A percentile compares a stretch with the other conserved stretches of the same genome.
Evolutionary conservation across 2,888 invertebrate genomes (phyloP).

Genomic region (Eulithis testata): DNA sequence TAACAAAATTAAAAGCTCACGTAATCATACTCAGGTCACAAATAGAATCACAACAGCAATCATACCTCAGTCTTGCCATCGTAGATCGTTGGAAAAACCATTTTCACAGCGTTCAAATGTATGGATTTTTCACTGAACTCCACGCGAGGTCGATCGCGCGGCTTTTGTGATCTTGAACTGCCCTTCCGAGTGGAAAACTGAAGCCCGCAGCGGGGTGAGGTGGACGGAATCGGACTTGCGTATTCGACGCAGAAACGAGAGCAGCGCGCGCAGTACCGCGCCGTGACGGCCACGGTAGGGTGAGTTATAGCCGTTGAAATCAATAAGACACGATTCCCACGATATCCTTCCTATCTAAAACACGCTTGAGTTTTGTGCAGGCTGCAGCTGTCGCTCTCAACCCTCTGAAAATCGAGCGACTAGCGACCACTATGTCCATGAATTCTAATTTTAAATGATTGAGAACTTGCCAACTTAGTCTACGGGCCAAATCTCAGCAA

Average conservation of each 20-base stretch:
- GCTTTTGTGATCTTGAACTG: slow-evolving; percentile 83
- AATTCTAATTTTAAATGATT: slow-evolving; percentile 69
- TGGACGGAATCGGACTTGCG: slow-evolving; percentile 73
- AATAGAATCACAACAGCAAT: slow-evolving; percentile 49
- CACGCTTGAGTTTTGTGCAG: slow-evolving; percentile 29
- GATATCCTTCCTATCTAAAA: slow-evolving; percentile 20
- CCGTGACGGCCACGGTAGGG: slow-evolving; percentile 57
- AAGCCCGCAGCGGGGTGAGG: slow-evolving; percentile 65
- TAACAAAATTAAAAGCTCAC: slow-evolving; percentile 52
- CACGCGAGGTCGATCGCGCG: slow-evolving; percentile 63
- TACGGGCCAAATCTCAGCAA: slow-evolving; percentile 35
- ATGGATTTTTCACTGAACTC: slow-evolving; percentile 60
- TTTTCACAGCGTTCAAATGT: slow-evolving; percentile 57
- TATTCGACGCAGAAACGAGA: slow-evolving; percentile 64
- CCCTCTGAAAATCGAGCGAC: slow-evolving; percentile 31
- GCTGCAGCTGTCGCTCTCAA: slow-evolving; percentile 37
- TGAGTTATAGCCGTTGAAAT: slow-evolving; percentile 58
- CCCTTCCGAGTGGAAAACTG: slow-evolving; percentile 78
- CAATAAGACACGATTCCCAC: slow-evolving; percentile 45
- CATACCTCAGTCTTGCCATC: slow-evolving; percentile 74
- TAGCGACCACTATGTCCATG: slow-evolving; percentile 39
- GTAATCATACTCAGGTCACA: slow-evolving; percentile 51
- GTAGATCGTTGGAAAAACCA: slow-evolving; percentile 78
- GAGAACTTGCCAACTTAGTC: slow-evolving; percentile 65
- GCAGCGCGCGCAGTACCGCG: slow-evolving; percentile 72